Evolutionary conservation across 2,797 vertebrate genomes (phyloP), one percentile per base, ranked within the genome.

Genomic region (Semotilus atromaculatus): DNA sequence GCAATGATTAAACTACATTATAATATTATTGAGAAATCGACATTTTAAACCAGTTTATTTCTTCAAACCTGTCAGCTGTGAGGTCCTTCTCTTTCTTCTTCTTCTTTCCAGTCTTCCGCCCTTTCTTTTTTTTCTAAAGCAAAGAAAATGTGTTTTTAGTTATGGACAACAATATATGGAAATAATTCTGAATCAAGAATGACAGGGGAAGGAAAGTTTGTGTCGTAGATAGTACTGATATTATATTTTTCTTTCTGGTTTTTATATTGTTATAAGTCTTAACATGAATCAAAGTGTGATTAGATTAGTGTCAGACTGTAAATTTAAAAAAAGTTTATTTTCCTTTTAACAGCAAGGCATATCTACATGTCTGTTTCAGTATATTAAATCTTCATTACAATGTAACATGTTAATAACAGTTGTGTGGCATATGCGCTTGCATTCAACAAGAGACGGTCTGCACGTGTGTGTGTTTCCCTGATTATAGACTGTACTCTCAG

Each of bases 11-110:
- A 79, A 71, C 83, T 72, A 26, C 3, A 26, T 62, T 16, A 31
- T 11, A 23, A 40, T 51, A 48, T 80, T 80, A 67, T 62, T 72
- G 38, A 9, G 8, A 76, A 55, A 40, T 23, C 58, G 21, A 77
- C 34, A 82, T 78, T 79, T 62, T 64, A 23, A 48, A 83, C 36
- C n/a, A 58, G 13, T 66, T 16, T 26, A 29, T 34, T 68, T 84
- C 45, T 62, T 26, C 88, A n/a, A 87, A 97, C 97, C 97, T 96
- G 93, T 96, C 92, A 48, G 94, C 91, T 0, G 96, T 97, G 53
- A 95, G 91, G 62, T 97, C 96, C 83, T 90, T 93, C 4, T 95
- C 96, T 86, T 95, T 91, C 89, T 95, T 94, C 64, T 90, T 92
- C 81, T 91, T 92, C 80, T 91, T 91, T 26, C 90, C 85, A 64